Evolutionary conservation across 2,797 vertebrate species (phyloP).

Genomic region (Mus spretus): DNA sequence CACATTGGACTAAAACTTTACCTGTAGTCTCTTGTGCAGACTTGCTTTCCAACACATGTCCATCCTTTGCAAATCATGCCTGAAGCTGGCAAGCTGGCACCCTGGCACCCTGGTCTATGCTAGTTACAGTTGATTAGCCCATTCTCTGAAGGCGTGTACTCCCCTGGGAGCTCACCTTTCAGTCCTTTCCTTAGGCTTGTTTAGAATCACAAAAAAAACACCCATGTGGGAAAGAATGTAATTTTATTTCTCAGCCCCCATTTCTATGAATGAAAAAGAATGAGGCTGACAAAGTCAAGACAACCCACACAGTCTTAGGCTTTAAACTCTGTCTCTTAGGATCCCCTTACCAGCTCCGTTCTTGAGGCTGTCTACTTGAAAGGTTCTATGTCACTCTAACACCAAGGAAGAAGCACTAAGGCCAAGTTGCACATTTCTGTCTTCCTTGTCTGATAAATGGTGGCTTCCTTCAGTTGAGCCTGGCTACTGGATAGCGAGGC

Average conservation of each 20-base stretch:
- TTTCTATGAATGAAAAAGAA: slow-evolving; percentile 52
- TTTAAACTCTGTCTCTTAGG: not conserved
- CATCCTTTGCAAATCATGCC: slow-evolving; percentile 22
- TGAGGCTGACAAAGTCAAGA: not conserved
- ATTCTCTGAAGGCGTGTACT: not conserved
- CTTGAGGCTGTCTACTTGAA: not conserved
- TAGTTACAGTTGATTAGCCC: not conserved
- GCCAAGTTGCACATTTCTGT: not conserved
- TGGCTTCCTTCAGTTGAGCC: slow-evolving; percentile 6
- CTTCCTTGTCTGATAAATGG: not conserved
- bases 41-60: slow-evolving; percentile 38
- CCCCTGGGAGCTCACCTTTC: not conserved
- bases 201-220: slow-evolving; percentile 20
- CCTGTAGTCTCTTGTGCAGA: slow-evolving; percentile 41
- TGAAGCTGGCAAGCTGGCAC: not conserved
- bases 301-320: not conserved
- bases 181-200: slow-evolving; percentile 19
- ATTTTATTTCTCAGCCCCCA: not conserved
- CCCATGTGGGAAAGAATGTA: not conserved
- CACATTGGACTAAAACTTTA: not conserved
- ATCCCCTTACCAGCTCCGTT: not conserved
- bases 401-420: not conserved
- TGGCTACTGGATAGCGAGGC: not conserved
- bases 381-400: not conserved
- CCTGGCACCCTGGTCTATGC: not conserved